These are phyloP conservation scores for Hypomecis atomaria DNA, from an alignment of 2,888 invertebrate species.

Conservation along the genomic window DNA sequence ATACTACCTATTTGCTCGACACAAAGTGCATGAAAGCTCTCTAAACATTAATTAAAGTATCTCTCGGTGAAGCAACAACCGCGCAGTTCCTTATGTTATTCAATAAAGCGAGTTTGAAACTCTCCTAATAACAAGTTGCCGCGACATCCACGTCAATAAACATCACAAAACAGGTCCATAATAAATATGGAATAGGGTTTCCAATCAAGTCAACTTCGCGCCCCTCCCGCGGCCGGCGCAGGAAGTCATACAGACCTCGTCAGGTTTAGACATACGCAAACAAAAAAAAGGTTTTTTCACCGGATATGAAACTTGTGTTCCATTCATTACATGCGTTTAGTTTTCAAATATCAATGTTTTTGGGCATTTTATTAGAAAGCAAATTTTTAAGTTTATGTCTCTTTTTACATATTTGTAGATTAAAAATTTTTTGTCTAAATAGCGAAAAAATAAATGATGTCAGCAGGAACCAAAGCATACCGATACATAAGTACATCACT, in stretches of 20 bases:
- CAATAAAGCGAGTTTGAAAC: slow-evolving; percentile 54
- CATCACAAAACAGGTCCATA: slow-evolving; percentile 81
- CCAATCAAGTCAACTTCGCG: slow-evolving; percentile 81
- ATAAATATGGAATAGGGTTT: slow-evolving; percentile 84
- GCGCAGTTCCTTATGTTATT: slow-evolving; percentile 47
- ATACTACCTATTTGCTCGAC: neutral
- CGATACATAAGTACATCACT: too few relatives aligned
- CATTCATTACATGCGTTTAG: slow-evolving; percentile 17
- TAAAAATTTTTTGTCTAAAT: too few relatives aligned
- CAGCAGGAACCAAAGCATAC: too few relatives aligned
- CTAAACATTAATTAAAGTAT: slow-evolving; percentile 27
- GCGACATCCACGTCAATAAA: slow-evolving; percentile 74
- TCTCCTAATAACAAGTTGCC: slow-evolving; percentile 58
- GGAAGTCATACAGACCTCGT: slow-evolving; percentile 56
- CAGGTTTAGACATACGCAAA: slow-evolving; percentile 50
- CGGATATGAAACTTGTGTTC: slow-evolving; percentile 31
- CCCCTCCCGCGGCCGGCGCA: slow-evolving; percentile 50
- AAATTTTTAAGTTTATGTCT: too few relatives aligned
- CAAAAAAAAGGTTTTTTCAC: slow-evolving; percentile 21
- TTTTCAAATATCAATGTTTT: slow-evolving; percentile 1
- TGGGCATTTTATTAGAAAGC: neutral
- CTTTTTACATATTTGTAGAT: too few relatives aligned
- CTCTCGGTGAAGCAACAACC: slow-evolving; percentile 23
- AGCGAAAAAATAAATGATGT: too few relatives aligned
- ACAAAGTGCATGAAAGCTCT: slow-evolving; percentile 17